These are phyloP conservation scores for Xestia ashworthii DNA, from an alignment of 2,888 invertebrate species.

Conservation along the genomic window DNA sequence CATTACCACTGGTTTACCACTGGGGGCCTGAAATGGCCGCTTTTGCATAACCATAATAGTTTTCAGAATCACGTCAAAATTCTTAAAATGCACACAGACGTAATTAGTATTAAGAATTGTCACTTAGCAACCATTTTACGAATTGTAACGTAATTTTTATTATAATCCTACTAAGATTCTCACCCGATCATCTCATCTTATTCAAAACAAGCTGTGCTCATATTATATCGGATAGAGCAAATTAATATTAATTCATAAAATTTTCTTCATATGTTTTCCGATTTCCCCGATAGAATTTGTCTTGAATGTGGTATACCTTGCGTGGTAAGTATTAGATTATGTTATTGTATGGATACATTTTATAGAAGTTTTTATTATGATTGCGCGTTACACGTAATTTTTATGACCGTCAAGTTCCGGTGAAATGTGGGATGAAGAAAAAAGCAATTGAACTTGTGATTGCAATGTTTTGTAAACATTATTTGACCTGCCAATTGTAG, in stretches of 20 bases:
- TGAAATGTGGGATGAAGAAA: neutral
- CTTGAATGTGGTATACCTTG: neutral
- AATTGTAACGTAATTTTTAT: too few species aligned
- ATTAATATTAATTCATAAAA: neutral
- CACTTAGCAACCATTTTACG: too few species aligned
- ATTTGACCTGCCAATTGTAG: neutral
- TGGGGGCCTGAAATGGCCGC: too few species aligned
- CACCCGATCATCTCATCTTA: neutral
- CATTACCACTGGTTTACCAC: too few species aligned
- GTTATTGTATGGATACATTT: slow-evolving; percentile 9
- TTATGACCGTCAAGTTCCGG: neutral
- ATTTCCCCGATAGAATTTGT: neutral
- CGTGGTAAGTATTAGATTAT: neutral
- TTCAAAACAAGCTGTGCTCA: neutral
- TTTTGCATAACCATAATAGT: too few species aligned
- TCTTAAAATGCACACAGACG: too few species aligned
- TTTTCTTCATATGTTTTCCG: neutral
- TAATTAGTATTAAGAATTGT: too few species aligned
- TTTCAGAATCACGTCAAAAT: too few species aligned
- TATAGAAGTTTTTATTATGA: slow-evolving; percentile 33
- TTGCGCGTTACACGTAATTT: slow-evolving; percentile 35
- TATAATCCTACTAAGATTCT: too few species aligned
- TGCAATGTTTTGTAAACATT: neutral
- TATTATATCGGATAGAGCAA: neutral
- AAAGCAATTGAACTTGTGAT: neutral